phyloP scores from a whole-genome alignment of 2,888 invertebrate genomes.

The Dendrolimus pini region DNA sequence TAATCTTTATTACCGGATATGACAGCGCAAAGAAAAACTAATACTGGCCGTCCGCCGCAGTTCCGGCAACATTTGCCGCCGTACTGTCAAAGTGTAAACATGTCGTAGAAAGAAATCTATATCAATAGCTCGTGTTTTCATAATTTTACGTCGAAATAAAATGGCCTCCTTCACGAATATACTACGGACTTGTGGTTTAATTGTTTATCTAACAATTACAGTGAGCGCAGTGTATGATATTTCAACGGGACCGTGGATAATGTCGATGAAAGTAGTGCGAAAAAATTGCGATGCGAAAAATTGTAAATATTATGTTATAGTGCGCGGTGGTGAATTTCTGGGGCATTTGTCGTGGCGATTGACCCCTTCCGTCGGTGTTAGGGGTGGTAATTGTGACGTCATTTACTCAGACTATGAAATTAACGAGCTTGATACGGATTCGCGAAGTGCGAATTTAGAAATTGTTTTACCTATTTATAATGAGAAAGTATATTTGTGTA shows the following conservation, averaged over 20 bases:
- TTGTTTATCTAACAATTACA: conserved; percentile 42
- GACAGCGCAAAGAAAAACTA: conserved; percentile 25
- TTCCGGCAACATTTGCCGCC: conserved; percentile 66
- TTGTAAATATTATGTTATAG: conserved; percentile 69
- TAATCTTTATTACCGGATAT: conserved; percentile 34
- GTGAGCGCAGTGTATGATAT: conserved; percentile 33
- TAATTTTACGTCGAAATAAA: conserved; percentile 33
- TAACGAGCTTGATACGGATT: conserved; percentile 43
- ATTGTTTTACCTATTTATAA: conserved; percentile 36
- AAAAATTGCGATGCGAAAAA: conserved; percentile 37
- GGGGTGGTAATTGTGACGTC: conserved; percentile 49
- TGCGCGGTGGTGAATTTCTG: conserved; percentile 55
- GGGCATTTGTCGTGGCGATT: conserved; percentile 63
- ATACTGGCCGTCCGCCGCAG: conserved; percentile 32
- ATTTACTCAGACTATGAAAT: conserved; percentile 57
- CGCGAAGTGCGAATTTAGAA: conserved; percentile 42
- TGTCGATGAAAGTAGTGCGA: conserved; percentile 37
- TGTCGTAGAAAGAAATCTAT: conserved; percentile 32
- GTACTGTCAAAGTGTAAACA: conserved; percentile 58
- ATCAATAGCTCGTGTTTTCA: conserved; percentile 34
- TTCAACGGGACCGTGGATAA: conserved; percentile 39
- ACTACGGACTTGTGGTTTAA: conserved; percentile 71
- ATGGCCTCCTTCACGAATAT: conserved; percentile 51
- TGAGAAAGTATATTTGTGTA: conserved; percentile 54
- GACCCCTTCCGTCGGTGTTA: conserved; percentile 40